A percentile compares a stretch with the other conserved stretches of the same genome.
Conservation (phyloP, 2,113 vertebrate genomes). For the Lamprologus tigripictilis region DNA sequence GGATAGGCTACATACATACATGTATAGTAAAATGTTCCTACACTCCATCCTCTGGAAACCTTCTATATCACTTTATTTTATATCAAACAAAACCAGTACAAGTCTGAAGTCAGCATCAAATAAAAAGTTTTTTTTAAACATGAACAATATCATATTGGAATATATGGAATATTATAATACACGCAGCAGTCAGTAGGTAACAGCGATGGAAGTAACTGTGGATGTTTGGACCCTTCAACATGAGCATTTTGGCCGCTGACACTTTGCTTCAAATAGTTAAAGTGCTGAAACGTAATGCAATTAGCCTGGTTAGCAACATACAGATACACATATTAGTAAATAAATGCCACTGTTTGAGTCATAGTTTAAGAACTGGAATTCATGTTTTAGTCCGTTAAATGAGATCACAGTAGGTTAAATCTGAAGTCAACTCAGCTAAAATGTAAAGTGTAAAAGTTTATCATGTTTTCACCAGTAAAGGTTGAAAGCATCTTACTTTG, state of each 20-base stretch:
- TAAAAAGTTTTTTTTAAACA: neutral
- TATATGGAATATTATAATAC: neutral
- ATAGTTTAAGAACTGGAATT: accelerated
- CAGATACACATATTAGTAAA: neutral
- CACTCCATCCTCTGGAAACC: neutral
- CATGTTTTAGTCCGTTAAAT: neutral
- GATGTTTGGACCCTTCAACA: neutral
- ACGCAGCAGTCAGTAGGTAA: neutral
- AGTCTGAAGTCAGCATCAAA: neutral
- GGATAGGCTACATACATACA: neutral
- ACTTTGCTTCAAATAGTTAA: neutral
- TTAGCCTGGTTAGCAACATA: neutral
- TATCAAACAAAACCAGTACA: neutral
- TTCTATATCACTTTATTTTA: neutral
- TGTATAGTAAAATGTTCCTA: neutral
- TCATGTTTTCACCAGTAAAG: neutral
- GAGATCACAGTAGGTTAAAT: neutral
- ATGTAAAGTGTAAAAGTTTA: neutral
- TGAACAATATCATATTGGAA: neutral
- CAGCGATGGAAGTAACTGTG: neutral
- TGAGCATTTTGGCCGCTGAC: neutral
- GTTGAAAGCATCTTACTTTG: neutral
- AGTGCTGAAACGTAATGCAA: neutral
- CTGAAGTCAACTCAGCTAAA: neutral
- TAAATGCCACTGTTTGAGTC: neutral